Evolutionary conservation across 1,140 invertebrate species (phyloP), one percentile per base, ranked within the genome.

Genomic region (Mactra quadrangularis): DNA sequence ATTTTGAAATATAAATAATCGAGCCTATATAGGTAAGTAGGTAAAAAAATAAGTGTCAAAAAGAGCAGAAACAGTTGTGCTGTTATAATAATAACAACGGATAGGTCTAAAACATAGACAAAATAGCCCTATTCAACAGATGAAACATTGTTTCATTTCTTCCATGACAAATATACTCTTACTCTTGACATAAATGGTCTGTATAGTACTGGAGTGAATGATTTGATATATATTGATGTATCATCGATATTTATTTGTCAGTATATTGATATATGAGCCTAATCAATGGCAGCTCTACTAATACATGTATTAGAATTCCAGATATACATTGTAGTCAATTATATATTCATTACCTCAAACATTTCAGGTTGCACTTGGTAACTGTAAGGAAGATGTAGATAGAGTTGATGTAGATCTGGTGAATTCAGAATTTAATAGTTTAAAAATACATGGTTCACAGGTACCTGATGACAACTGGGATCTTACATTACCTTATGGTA

Each of bases 311-410:
- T 50, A 13, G 11, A 11, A 11, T n/a, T 50, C n/a, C 11, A n/a
- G 11, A n/a, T 13, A 11, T n/a, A n/a, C n/a, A n/a, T n/a, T n/a
- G n/a, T 50, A n/a, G 11, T 50, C n/a, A 50, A n/a, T 19, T 53
- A n/a, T 25, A 19, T 25, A 53, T 53, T 53, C 1, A 19, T 11
- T 1, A n/a, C 79, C 15, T n/a, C n/a, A n/a, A n/a, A n/a, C n/a
- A 15, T 41, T 15, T 41, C 72, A 91, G 88, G 91, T 93, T 77
- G 91, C 90, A 9, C 83, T 94, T 11, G 93, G 93, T 41, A 90
- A 91, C 50, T 75, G 87, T 13, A 91, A 86, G 55, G 83, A 89
- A 38, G 85, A 87, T 29, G 59, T 84, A 25, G 86, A 85, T 25
- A 71, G 78, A 50, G 59, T 45, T 27, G 76, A 86, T 15, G 84